These are phyloP conservation scores for Vultur gryphus DNA, from an alignment of 2,797 vertebrate species.

Conservation along the genomic window DNA sequence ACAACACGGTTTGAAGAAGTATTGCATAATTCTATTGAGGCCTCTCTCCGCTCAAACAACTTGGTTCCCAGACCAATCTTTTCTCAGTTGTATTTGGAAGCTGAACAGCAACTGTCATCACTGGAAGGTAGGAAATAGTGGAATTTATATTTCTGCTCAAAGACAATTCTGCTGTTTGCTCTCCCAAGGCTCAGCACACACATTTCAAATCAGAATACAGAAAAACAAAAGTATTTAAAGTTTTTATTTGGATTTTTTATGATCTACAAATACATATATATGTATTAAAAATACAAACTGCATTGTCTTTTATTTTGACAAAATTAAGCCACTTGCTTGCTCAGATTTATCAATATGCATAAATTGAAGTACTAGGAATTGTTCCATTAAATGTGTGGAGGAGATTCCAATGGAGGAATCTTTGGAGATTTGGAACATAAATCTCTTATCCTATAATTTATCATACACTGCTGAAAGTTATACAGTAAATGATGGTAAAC, in stretches of 20 bases:
- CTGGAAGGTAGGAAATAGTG: conserved; percentile 77
- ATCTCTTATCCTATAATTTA: not conserved
- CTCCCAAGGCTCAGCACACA: not conserved
- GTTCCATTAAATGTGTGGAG: not conserved
- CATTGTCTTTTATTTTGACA: not conserved
- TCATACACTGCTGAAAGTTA: not conserved
- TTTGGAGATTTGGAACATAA: not conserved
- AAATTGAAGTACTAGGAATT: not conserved
- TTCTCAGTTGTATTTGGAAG: conserved; percentile 94
- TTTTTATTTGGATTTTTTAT: not conserved
- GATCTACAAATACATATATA: not conserved
- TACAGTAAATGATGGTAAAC: not conserved
- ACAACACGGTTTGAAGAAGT: conserved; percentile 94
- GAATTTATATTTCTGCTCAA: conserved; percentile 1
- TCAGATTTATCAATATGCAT: not conserved
- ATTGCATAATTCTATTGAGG: conserved; percentile 94
- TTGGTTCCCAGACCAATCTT: conserved; percentile 91
- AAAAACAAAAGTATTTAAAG: not conserved
- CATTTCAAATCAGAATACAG: not conserved
- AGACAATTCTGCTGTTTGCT: not conserved
- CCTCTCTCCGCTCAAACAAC: conserved; percentile 91
- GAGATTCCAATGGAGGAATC: not conserved
- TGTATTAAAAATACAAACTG: not conserved
- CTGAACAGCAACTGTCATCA: conserved; percentile 80
- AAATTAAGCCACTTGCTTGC: not conserved